A percentile compares a stretch with the other conserved stretches of the same genome.
Evolutionary conservation across 2,797 vertebrate species (phyloP).

Genomic region (Odontamblyopus rebecca): DNA sequence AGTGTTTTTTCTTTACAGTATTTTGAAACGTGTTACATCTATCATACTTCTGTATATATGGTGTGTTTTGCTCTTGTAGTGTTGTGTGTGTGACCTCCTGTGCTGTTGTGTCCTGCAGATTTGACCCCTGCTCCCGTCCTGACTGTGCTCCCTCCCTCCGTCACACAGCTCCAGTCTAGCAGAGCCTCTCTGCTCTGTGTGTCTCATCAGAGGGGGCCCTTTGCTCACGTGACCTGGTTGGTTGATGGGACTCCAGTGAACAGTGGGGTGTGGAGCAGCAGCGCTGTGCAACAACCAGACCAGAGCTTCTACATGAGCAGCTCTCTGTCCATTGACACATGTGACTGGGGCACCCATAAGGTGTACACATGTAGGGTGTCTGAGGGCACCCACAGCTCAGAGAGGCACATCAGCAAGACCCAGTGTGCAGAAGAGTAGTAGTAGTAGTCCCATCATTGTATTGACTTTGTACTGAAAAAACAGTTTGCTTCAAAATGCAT

Average conservation of each 20-base stretch:
- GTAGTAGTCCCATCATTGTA: slow-evolving; percentile 9
- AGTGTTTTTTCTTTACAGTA: no score
- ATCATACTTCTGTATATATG: background rate
- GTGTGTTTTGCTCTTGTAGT: background rate
- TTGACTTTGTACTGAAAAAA: background rate
- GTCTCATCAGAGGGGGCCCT: slow-evolving; percentile 47
- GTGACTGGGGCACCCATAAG: slow-evolving; percentile 46
- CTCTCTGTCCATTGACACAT: slow-evolving; percentile 49
- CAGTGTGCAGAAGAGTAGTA: slow-evolving; percentile 20
- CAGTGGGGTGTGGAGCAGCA: slow-evolving; percentile 57
- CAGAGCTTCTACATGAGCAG: slow-evolving; percentile 65
- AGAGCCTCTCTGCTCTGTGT: slow-evolving; percentile 62
- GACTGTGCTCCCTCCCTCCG: slow-evolving; percentile 67
- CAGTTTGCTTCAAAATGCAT: background rate
- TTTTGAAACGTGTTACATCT: no score
- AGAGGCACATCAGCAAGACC: slow-evolving; percentile 50
- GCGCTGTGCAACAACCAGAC: slow-evolving; percentile 50
- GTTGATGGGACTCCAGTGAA: slow-evolving; percentile 51
- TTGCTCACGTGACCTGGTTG: slow-evolving; percentile 64
- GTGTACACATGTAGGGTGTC: slow-evolving; percentile 58
- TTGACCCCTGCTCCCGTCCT: slow-evolving; percentile 43
- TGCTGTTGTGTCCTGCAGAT: background rate
- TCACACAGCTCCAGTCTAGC: slow-evolving; percentile 54
- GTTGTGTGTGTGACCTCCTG: background rate
- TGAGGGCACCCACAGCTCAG: slow-evolving; percentile 42